Evolutionary conservation across 2,797 vertebrate genomes (phyloP).

Genomic region (Alauda arvensis): DNA sequence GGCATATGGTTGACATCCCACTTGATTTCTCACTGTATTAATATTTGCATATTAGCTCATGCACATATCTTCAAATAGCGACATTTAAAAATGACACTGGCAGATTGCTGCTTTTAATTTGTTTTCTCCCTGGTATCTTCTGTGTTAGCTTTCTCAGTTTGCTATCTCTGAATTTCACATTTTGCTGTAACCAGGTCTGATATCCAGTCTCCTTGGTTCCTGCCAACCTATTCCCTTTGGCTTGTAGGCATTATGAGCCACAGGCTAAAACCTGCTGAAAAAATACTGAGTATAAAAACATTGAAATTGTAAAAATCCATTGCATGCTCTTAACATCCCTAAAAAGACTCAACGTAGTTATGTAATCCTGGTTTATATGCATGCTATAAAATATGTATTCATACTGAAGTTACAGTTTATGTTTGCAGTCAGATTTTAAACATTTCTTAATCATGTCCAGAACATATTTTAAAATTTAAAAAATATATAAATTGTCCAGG

Average conservation of each 20-base stretch:
- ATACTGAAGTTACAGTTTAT: not conserved
- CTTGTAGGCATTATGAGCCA: not conserved
- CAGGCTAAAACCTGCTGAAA: not conserved
- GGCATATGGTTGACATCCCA: constrained; percentile 10
- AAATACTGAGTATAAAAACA: not conserved
- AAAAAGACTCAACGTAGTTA: not conserved
- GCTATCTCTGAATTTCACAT: not conserved
- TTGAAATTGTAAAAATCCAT: not conserved
- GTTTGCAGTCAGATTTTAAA: not conserved
- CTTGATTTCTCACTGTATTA: constrained; percentile 12
- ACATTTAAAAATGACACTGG: not conserved
- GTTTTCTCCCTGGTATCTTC: not conserved
- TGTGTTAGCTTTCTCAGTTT: not conserved
- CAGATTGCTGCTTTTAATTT: not conserved
- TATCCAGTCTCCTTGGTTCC: not conserved
- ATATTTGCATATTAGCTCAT: constrained; percentile 11
- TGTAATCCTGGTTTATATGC: not conserved
- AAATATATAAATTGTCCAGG: not conserved
- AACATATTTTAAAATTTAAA: not conserved
- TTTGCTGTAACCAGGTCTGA: not conserved
- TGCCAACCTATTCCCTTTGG: not conserved
- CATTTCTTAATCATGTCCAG: not conserved
- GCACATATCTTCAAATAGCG: not conserved
- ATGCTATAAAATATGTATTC: not conserved
- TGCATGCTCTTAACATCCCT: not conserved